Evolutionary conservation across 2,113 vertebrate species (phyloP).

Genomic region (Patagioenas fasciata): DNA sequence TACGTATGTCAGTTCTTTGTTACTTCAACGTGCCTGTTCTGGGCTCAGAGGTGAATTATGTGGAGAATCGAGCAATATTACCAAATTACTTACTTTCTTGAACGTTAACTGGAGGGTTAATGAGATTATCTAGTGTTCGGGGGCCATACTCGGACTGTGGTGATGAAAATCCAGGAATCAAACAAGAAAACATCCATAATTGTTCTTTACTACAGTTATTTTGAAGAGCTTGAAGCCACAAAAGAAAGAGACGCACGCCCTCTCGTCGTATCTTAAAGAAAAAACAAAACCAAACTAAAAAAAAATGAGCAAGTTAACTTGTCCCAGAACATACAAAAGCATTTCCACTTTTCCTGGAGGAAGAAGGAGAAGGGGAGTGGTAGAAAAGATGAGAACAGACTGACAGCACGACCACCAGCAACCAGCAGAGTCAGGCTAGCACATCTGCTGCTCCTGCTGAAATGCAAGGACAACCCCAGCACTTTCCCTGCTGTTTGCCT

Average conservation of each 20-base stretch:
- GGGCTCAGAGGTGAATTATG: not conserved
- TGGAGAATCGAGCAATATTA: not conserved
- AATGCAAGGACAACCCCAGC: not conserved
- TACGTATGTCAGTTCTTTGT: not conserved
- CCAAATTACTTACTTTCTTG: constrained; percentile 87
- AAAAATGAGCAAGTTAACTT: not conserved
- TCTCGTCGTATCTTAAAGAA: constrained; percentile 90
- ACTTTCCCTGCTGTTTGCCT: not conserved
- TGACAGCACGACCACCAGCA: not conserved
- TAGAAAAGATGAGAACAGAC: not conserved
- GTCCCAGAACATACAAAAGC: not conserved
- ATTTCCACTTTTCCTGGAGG: not conserved
- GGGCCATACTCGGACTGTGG: constrained; percentile 88
- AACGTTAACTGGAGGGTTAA: constrained; percentile 90
- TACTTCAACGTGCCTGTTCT: not conserved
- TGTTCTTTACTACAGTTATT: constrained; percentile 93
- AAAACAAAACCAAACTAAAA: not conserved
- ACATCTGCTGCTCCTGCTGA: not conserved
- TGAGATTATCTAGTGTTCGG: constrained; percentile 93
- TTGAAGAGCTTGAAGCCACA: constrained; percentile 98
- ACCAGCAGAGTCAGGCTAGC: not conserved
- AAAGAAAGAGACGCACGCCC: constrained; percentile 93
- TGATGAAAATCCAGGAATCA: constrained; percentile 96
- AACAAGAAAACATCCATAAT: constrained; percentile 95
- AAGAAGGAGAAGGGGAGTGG: not conserved